Conservation (phyloP, 2,888 invertebrate species). For the Lasius platythorax region DNA sequence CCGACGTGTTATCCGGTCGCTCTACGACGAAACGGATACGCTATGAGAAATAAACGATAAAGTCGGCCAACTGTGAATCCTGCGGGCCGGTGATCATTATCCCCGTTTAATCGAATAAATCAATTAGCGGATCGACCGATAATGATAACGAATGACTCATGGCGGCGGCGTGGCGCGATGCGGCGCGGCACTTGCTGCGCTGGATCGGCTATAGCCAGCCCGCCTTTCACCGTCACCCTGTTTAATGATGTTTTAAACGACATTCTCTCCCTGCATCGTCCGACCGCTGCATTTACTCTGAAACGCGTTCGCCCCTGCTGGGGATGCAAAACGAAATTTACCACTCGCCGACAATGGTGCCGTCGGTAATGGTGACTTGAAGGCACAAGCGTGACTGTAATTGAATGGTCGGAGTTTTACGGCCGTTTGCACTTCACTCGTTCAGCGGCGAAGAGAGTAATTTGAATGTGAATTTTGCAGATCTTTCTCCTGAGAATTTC, state of each 20-base stretch:
- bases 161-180: background rate
- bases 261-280: constrained; percentile 32
- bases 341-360: constrained; percentile 51
- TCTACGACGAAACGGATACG: constrained; percentile 46
- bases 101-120: constrained; percentile 81
- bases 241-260: constrained; percentile 59
- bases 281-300: constrained; percentile 37
- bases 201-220: constrained; percentile 23
- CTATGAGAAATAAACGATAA: constrained; percentile 77
- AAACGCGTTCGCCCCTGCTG: constrained; percentile 37
- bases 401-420: constrained; percentile 55
- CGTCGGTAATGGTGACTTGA: constrained; percentile 51
- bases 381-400: constrained; percentile 52
- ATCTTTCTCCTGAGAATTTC: constrained; percentile 39
- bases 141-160: constrained; percentile 76
- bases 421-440: constrained; percentile 49
- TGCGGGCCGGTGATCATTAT: constrained; percentile 75
- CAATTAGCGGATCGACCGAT: constrained; percentile 80
- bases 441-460: constrained; percentile 26
- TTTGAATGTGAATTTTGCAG: constrained; percentile 39
- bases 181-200: background rate
- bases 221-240: constrained; percentile 39
- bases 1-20: constrained; percentile 58
- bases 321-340: constrained; percentile 52
- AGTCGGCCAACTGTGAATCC: constrained; percentile 72